Evolutionary conservation across 2,113 vertebrate species (phyloP).

Genomic region (Nesogale talazaci): DNA sequence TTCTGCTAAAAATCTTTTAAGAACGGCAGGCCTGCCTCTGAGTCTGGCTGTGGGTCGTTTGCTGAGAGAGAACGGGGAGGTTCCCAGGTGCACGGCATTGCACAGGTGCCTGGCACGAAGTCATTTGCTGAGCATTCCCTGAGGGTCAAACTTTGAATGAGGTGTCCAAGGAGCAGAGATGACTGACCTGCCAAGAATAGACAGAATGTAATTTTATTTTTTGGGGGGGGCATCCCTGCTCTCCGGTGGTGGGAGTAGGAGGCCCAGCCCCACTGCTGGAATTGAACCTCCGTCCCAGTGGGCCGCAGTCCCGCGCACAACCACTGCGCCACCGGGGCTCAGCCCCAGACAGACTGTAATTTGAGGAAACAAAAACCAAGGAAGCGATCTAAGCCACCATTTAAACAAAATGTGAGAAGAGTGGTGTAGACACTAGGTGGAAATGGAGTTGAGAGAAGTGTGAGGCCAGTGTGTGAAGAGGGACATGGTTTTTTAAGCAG

Average conservation of each 20-base stretch:
- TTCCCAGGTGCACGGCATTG: neutral
- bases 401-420: neutral
- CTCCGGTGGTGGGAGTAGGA: too few species aligned
- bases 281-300: too few species aligned
- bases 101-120: neutral
- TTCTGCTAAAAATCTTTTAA: neutral
- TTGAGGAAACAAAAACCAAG: neutral
- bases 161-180: neutral
- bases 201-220: neutral
- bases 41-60: too few species aligned
- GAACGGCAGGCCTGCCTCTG: neutral
- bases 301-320: too few species aligned
- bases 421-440: neutral
- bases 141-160: neutral
- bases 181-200: neutral
- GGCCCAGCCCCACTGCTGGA: too few species aligned
- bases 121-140: neutral
- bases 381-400: neutral
- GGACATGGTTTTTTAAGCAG: neutral
- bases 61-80: neutral
- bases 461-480: neutral
- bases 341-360: neutral
- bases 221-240: too few species aligned
- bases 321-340: too few species aligned
- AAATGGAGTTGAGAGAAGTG: neutral